Evolutionary conservation across 1,140 invertebrate species (phyloP), one percentile per base, ranked within the genome.

Genomic region (Conus betulinus): DNA sequence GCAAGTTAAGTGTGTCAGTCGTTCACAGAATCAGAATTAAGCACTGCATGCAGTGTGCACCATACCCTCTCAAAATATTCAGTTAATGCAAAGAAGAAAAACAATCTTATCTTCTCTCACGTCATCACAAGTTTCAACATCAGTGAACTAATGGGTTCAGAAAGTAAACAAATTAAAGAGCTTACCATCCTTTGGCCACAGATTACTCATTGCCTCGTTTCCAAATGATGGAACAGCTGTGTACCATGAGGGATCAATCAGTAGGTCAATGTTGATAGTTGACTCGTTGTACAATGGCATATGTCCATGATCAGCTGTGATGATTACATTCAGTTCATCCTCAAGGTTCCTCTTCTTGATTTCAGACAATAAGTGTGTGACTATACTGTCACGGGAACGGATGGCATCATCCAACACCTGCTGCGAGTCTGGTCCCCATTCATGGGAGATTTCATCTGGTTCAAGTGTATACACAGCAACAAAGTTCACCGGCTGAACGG

Each of bases 381-480:
- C 39, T 15, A 91, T 60, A 25, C 84, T 71, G 74, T 93, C 90
- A 53, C 92, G 84, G 15, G 85, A 78, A 60, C 84, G 79, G 20
- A 95, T 90, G 60, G 90, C 92, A 39, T 84, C n/a, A 15, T 84
- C 67, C 25, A 88, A 67, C 60, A 96, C 91, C 87, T 94, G 87
- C 67, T 85, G 52, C 25, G 93, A 93, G 71, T 94, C 90, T 15
- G 95, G 94, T 8, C 95, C 95, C 85, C 89, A 90, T 5, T 87
- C 27, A 91, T 96, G 95, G 10, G 95, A 97, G 88, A 95, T 94
- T 15, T 94, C 92, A 94, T 98, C 97, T 6, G 97, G 97, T 92
- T 97, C 96, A 91, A 97, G 96, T 91, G 97, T 97, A 92, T 98
- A 98, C 27, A 97, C 79, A 92, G 97, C 95, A 8, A 97, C 96